Percentiles rank a stretch among this genome's conserved stretches.
These are phyloP conservation scores for Nemoura dubitans DNA, from an alignment of 2,888 invertebrate species.

Conservation along the genomic window DNA sequence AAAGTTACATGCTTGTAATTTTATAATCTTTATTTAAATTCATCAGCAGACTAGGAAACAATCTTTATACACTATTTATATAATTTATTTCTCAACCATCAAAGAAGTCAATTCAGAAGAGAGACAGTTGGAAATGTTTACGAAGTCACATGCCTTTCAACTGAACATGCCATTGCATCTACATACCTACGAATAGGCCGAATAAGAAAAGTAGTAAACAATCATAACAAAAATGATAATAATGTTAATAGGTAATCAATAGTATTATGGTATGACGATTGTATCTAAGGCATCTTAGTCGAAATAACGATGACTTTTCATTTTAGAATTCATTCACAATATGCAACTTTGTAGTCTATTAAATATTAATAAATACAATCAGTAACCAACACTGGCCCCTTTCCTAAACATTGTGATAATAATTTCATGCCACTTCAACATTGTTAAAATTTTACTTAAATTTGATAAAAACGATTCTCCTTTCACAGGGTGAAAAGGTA, in stretches of 20 bases:
- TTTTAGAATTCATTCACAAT: not conserved
- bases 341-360: not conserved
- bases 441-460: conserved; percentile 4
- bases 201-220: not conserved
- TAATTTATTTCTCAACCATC: conserved; percentile 41
- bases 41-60: conserved; percentile 48
- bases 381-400: not conserved
- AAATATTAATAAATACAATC: not conserved
- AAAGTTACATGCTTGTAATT: conserved; percentile 29
- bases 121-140: conserved; percentile 28
- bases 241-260: not conserved
- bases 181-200: not conserved
- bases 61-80: conserved; percentile 44
- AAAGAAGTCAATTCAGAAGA: conserved; percentile 48
- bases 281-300: conserved; percentile 35
- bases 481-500: not conserved
- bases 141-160: not conserved
- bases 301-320: conserved; percentile 1
- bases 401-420: not conserved
- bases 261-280: conserved; percentile 22
- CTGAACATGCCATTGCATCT: not conserved
- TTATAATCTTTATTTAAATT: conserved; percentile 48
- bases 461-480: not conserved
- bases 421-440: conserved; percentile 12
- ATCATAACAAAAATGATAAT: conserved; percentile 27